Percentiles rank a stretch among this genome's conserved stretches.
Evolutionary conservation across 2,888 invertebrate species (phyloP).

Genomic region (Conus canariensis): DNA sequence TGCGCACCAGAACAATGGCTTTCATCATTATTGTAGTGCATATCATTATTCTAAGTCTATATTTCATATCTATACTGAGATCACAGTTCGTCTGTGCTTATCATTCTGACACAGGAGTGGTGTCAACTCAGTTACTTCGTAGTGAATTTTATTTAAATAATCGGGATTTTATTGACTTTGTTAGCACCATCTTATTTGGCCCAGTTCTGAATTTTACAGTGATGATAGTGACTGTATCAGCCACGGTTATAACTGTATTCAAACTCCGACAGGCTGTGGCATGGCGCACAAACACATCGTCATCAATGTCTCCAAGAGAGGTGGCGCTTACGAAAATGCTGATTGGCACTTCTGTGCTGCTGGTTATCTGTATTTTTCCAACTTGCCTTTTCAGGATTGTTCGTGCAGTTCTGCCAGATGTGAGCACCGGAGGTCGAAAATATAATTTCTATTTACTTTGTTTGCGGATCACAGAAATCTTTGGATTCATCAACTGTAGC

Average conservation of each 20-base stretch:
- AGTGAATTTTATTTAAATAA: not conserved
- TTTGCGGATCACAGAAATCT: not conserved
- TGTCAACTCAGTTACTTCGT: not conserved
- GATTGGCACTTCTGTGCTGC: not conserved
- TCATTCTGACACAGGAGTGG: not conserved
- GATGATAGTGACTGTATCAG: not conserved
- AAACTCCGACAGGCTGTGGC: not conserved
- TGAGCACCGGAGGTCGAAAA: not conserved
- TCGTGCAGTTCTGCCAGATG: not conserved
- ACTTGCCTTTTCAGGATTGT: not conserved
- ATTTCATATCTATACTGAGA: not conserved
- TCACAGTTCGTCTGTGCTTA: not conserved
- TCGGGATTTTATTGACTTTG: not conserved
- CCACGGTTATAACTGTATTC: not conserved
- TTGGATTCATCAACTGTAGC: not conserved
- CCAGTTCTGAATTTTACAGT: not conserved
- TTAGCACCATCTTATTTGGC: not conserved
- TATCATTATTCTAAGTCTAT: not conserved
- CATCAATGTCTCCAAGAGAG: not conserved
- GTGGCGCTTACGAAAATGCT: not conserved
- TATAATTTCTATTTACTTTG: not conserved
- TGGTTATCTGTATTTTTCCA: not conserved
- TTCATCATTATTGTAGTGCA: not conserved
- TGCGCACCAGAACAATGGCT: not conserved
- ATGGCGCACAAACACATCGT: not conserved